Conservation (phyloP, 2,113 vertebrate genomes). For the Fukomys damarensis region DNA sequence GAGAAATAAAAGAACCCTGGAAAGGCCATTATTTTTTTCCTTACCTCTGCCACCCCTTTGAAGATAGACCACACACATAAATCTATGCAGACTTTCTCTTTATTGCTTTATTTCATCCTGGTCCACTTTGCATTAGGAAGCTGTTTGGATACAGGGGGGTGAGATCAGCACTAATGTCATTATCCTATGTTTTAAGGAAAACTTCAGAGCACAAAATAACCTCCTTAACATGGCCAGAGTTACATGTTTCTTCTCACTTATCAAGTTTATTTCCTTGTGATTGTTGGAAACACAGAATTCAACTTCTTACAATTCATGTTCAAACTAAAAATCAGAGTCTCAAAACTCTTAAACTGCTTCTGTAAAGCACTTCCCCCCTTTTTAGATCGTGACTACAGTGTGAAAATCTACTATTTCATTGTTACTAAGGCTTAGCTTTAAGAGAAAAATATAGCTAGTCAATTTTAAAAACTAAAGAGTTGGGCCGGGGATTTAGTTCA, state of each 20-base stretch:
- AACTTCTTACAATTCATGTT: slow-evolving; percentile 15
- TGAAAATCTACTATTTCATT: neutral
- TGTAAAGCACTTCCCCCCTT: neutral
- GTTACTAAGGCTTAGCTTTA: neutral
- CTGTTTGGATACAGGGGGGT: slow-evolving; percentile 56
- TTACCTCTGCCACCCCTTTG: slow-evolving; percentile 64
- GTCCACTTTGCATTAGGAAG: slow-evolving; percentile 57
- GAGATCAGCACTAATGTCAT: slow-evolving; percentile 57
- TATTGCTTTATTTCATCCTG: slow-evolving; percentile 49
- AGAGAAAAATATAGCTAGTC: neutral
- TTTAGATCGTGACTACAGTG: neutral
- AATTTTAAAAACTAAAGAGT: neutral
- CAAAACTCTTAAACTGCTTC: neutral
- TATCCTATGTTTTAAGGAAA: slow-evolving; percentile 62
- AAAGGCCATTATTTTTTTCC: slow-evolving; percentile 51
- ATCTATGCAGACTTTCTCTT: slow-evolving; percentile 63
- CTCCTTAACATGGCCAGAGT: slow-evolving; percentile 45
- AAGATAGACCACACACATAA: slow-evolving; percentile 74
- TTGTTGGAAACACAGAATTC: slow-evolving; percentile 43
- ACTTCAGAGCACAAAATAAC: slow-evolving; percentile 25
- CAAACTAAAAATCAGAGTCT: neutral
- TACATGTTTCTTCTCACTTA: slow-evolving; percentile 25
- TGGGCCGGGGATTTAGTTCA: too few relatives aligned
- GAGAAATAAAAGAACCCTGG: slow-evolving; percentile 39
- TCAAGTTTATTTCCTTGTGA: slow-evolving; percentile 64